These are phyloP conservation scores for Picus viridis DNA, from an alignment of 2,797 vertebrate genomes.

Conservation along the genomic window DNA sequence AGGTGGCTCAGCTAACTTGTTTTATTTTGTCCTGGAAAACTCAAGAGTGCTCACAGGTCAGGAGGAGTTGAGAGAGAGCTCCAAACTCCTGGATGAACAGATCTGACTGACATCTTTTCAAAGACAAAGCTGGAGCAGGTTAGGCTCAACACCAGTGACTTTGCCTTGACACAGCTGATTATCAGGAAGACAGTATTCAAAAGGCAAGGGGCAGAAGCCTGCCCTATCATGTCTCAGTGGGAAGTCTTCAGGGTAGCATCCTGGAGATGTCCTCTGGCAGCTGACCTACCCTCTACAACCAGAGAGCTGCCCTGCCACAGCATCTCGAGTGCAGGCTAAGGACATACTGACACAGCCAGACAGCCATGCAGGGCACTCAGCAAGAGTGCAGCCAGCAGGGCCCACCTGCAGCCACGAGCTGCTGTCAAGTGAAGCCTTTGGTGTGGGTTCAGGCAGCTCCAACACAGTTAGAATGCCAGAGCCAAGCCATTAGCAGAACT, in stretches of 20 bases:
- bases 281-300: not conserved
- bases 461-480: not conserved
- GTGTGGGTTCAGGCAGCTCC: not conserved
- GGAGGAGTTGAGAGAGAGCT: slow-evolving; percentile 50
- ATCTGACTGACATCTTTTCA: not conserved
- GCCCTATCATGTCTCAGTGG: not conserved
- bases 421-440: not conserved
- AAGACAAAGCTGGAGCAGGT: not conserved
- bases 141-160: not conserved
- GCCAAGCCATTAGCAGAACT: not conserved
- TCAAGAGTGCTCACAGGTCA: slow-evolving; percentile 33
- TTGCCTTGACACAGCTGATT: not conserved
- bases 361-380: not conserved
- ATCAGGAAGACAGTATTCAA: not conserved
- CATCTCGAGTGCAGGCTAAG: not conserved
- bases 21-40: slow-evolving; percentile 59
- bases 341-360: not conserved
- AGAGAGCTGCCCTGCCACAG: not conserved
- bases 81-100: not conserved
- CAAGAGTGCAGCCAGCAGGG: not conserved
- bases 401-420: not conserved
- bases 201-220: not conserved
- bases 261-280: not conserved
- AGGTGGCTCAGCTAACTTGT: slow-evolving; percentile 60
- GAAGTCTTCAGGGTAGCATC: not conserved